These are phyloP conservation scores for Bubo scandiacus DNA, from an alignment of 2,113 vertebrate species.

Conservation along the genomic window DNA sequence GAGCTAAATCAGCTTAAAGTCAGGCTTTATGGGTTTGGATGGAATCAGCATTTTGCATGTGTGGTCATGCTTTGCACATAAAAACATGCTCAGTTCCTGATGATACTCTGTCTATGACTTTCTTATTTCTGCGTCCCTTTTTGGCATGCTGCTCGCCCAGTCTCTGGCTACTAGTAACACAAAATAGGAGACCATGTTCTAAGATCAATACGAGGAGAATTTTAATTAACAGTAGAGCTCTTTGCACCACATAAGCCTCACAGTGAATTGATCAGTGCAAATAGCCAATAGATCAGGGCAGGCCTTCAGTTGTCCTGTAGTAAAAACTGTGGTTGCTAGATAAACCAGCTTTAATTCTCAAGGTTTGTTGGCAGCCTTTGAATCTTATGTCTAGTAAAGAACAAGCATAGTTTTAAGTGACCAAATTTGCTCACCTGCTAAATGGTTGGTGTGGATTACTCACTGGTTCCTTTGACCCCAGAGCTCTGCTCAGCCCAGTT, in stretches of 20 bases:
- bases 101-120: background rate
- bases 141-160: background rate
- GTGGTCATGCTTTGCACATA: background rate
- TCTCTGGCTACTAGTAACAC: background rate
- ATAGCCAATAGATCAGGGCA: background rate
- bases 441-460: background rate
- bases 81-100: background rate
- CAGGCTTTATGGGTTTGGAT: constrained; percentile 10
- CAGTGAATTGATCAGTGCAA: background rate
- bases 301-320: background rate
- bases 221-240: background rate
- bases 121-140: background rate
- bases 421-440: background rate
- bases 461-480: rapidly evolving
- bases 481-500: background rate
- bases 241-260: background rate
- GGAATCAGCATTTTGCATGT: constrained; percentile 51
- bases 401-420: background rate
- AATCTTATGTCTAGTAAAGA: background rate
- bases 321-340: background rate
- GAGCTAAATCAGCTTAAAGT: constrained; percentile 59
- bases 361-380: background rate
- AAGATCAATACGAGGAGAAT: background rate
- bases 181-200: background rate
- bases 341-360: background rate